Evolutionary conservation across 2,797 vertebrate genomes (phyloP).

Genomic region (Epinephelus coioides): DNA sequence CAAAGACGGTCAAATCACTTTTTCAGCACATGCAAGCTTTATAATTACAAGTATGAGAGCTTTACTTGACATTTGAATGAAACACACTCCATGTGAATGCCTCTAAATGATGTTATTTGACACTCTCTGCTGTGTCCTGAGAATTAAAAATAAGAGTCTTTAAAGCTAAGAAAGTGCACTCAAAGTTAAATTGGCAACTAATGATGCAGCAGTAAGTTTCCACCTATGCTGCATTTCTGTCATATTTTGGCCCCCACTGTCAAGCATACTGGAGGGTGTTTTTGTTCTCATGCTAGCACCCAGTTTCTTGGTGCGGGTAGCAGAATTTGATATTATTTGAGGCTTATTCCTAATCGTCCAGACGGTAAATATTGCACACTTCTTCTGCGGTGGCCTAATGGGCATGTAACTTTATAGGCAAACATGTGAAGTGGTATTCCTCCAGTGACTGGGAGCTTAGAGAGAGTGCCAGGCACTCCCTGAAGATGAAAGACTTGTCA

Average conservation of each 20-base stretch:
- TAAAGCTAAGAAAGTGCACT: slow-evolving; percentile 41
- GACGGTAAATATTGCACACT: slow-evolving; percentile 83
- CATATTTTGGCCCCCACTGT: slow-evolving; percentile 59
- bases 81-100: slow-evolving; percentile 21
- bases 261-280: slow-evolving; percentile 54
- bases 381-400: slow-evolving; percentile 82
- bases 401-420: slow-evolving; percentile 85
- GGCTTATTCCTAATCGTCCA: slow-evolving; percentile 83
- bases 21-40: slow-evolving; percentile 3
- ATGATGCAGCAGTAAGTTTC: slow-evolving; percentile 67
- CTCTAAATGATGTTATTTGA: slow-evolving; percentile 23
- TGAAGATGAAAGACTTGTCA: slow-evolving; percentile 85
- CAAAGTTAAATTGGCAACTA: slow-evolving; percentile 51
- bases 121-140: slow-evolving; percentile 20
- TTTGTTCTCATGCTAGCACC: slow-evolving; percentile 74
- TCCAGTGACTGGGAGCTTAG: slow-evolving; percentile 71
- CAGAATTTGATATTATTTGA: slow-evolving; percentile 83
- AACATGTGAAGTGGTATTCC: slow-evolving; percentile 84
- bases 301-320: slow-evolving; percentile 69
- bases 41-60: background rate
- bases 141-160: slow-evolving; percentile 19
- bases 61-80: slow-evolving; percentile 31
- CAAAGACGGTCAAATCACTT: background rate
- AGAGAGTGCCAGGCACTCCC: slow-evolving; percentile 75
- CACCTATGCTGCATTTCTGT: slow-evolving; percentile 77